Base-by-base conservation (phyloP, 2,888 invertebrate species). In the Brenthis hecate region DNA sequence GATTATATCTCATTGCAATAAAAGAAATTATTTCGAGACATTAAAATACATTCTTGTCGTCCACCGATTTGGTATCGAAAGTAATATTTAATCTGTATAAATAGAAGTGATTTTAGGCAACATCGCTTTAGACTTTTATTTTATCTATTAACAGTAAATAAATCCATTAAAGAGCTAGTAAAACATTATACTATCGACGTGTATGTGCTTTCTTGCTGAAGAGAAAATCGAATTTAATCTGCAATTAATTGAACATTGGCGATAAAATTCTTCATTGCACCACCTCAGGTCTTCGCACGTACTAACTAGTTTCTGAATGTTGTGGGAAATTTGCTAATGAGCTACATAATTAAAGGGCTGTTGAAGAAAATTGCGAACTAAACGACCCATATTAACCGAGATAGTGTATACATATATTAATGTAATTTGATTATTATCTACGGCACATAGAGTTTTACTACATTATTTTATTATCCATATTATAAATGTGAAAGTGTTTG, bases 241-340 rank as follows among this genome's bases (percentile, higher is more conserved):
- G 64, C 64, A 72, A 73, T 71, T 73, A 74, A 74, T 72, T 67
- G 70, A 71, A 74, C 67, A 74, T 65, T 47, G 68, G 60, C 70
- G 70, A 73, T 74, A 68, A 74, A 72, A 75, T 73, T 71, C 71
- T 68, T 71, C 71, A 72, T 69, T 70, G 67, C 70, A 57, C 57
- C 71, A 71, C 74, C 69, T 75, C 65, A 68, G 56, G 62, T 60
- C 66, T 66, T 65, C 65, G 66, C 65, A 68, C 67, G 68, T 71
- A 70, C 70, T 65, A 73, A 74, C 74, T 71, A 68, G 75, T 75
- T 74, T 73, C 65, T 60, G 69, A 72, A 72, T 70, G 64, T 66
- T 72, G 72, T 72, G 72, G 75, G 73, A 75, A 72, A 75, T 75
- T 62, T 71, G 72, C 75, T 75, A 75, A 75, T 74, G 74, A 74